Base-by-base conservation (phyloP, 1,140 invertebrate species). In the Octopus bimaculoides region DNA sequence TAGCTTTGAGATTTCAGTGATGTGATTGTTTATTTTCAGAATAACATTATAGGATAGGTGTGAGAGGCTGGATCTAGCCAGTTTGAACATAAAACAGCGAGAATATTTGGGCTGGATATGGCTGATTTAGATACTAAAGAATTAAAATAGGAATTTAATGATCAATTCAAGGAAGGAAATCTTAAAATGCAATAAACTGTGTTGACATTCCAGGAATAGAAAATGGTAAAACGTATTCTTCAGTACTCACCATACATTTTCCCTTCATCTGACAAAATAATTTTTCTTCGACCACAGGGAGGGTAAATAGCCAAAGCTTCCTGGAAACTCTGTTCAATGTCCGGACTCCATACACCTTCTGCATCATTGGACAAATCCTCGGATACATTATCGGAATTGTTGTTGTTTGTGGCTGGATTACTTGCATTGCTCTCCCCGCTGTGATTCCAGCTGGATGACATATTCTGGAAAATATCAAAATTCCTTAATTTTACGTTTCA, bases 241-340 rank as follows among this genome's bases (percentile, higher is more conserved):
- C 26, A 41, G 7, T 73, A 95, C 97, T 96, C 92, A 99, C 98
- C 98, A 93, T 99, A 99, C 98, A 99, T 99, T 94, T 99, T 99
- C 89, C 98, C 98, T 92, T 99, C 98, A 91, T 99, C 98, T 81
- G 97, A 99, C 83, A 99, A 93, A 85, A 99, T 99, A 89, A 99
- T 99, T 93, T 99, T 99, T 88, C 98, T 93, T 85, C 98, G 91
- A 79, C 98, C 98, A 91, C 98, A 99, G 82, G 98, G 98, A 78
- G 98, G 98, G 92, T 99, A 99, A 89, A 99, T 99, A 86, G 97
- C 97, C 85, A 99, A 93, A 74, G 98, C 98, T 92, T 99, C 98
- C 91, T 99, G 98, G 92, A 99, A 99, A 91, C 97, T 98, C 92
- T 99, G 98, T 91, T 99, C 98, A 91, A 99, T 99, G 91, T 99